Conservation (phyloP, 2,113 vertebrate genomes). For the Fregetta grallaria region DNA sequence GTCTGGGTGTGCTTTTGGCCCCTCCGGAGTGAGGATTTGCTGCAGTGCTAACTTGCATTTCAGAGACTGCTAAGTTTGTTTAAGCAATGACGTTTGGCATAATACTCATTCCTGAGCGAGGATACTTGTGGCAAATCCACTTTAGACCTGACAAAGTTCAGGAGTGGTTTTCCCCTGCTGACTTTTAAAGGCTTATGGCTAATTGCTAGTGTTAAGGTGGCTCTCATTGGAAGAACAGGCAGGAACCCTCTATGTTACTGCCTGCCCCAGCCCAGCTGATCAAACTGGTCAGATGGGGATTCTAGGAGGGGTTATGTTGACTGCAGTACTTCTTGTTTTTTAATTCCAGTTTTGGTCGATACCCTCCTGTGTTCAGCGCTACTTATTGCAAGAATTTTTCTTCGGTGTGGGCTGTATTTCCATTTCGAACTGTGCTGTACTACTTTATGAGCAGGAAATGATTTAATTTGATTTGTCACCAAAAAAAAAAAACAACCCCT, state of each 20-base stretch:
- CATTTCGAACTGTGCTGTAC: not conserved
- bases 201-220: not conserved
- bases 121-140: not conserved
- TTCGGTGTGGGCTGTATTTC: not conserved
- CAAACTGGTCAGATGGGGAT: not conserved
- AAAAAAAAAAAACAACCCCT: not conserved
- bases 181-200: not conserved
- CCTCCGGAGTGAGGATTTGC: not conserved
- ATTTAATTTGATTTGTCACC: not conserved
- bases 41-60: constrained; percentile 7
- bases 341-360: not conserved
- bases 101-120: not conserved
- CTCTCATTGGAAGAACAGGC: not conserved
- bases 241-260: not conserved
- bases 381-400: not conserved
- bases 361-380: not conserved
- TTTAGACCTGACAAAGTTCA: not conserved
- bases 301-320: not conserved
- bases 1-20: not conserved
- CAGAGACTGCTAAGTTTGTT: constrained; percentile 38
- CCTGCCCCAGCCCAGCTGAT: not conserved
- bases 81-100: constrained; percentile 6
- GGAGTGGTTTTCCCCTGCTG: not conserved
- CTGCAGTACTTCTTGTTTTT: not conserved
- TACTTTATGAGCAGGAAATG: constrained; percentile 5